Evolutionary conservation across 2,797 vertebrate species (phyloP).

Genomic region (Pygocentrus nattereri): DNA sequence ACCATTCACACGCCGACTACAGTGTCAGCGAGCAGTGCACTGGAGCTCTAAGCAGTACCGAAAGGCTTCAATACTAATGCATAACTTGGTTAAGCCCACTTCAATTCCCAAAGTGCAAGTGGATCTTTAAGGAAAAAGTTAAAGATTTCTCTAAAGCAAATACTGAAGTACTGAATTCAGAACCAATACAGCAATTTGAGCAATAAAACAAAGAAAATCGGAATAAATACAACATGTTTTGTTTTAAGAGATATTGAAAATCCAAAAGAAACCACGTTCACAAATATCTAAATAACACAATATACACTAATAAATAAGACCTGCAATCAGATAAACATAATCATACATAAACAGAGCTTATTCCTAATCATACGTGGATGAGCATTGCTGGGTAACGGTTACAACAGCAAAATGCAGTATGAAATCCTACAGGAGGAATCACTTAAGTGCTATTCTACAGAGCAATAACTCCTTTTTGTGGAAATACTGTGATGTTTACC

Average conservation of each 20-base stretch:
- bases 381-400: conserved; percentile 5
- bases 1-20: background rate
- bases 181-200: background rate
- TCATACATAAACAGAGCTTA: background rate
- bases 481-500: background rate
- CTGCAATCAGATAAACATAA: background rate
- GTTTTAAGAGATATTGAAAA: conserved; percentile 5
- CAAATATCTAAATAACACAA: conserved; percentile 15
- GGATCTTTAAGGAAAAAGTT: background rate
- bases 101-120: background rate
- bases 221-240: conserved; percentile 5
- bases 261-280: conserved; percentile 1
- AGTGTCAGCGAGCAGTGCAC: background rate
- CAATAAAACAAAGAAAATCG: background rate
- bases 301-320: conserved; percentile 23
- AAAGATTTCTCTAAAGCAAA: background rate
- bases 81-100: conserved; percentile 7
- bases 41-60: background rate
- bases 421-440: background rate
- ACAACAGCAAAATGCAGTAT: background rate
- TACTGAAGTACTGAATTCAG: background rate
- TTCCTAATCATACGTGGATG: background rate
- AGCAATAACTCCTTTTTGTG: background rate
- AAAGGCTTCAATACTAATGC: background rate
- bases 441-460: conserved; percentile 4